Percentiles rank a stretch among this genome's conserved stretches.
phyloP scores from a whole-genome alignment of 1,140 invertebrate species.

The Drosophila mayri region DNA sequence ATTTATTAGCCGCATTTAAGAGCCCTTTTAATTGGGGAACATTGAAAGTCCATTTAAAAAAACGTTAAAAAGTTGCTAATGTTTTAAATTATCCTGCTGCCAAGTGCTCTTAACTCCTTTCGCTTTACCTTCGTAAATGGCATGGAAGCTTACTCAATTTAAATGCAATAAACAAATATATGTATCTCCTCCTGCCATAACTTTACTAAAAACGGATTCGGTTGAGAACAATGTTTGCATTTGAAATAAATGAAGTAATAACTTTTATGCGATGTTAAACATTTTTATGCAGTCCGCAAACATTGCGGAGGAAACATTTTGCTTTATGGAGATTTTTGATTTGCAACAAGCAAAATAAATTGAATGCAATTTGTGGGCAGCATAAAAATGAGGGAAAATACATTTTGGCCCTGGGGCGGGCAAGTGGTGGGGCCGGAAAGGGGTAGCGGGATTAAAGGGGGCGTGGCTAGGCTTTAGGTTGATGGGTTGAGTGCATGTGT shows the following conservation, averaged over 20 bases:
- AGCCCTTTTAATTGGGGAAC: not conserved
- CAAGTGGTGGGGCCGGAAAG: not conserved
- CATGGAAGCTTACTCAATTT: slow-evolving; percentile 26
- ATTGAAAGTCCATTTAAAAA: slow-evolving; percentile 19
- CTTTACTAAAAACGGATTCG: slow-evolving; percentile 25
- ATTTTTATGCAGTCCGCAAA: slow-evolving; percentile 62
- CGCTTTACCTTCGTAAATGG: not conserved
- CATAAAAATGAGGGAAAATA: slow-evolving; percentile 73
- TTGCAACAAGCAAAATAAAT: slow-evolving; percentile 82
- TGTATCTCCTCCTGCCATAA: slow-evolving; percentile 11
- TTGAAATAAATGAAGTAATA: slow-evolving; percentile 82
- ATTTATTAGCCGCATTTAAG: not conserved
- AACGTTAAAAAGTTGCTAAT: slow-evolving; percentile 15
- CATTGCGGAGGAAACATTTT: slow-evolving; percentile 63
- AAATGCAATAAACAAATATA: slow-evolving; percentile 52
- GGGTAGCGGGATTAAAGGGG: not conserved
- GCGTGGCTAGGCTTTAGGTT: slow-evolving; percentile 19
- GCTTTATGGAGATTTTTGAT: slow-evolving; percentile 81
- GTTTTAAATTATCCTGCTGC: not conserved
- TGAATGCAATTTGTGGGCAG: slow-evolving; percentile 76
- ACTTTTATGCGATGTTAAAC: slow-evolving; percentile 80
- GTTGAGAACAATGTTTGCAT: slow-evolving; percentile 77
- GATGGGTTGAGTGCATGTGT: slow-evolving; percentile 33
- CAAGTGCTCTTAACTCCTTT: slow-evolving; percentile 1
- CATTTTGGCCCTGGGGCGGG: slow-evolving; percentile 44